Evolutionary conservation across 2,113 vertebrate genomes (phyloP), one percentile per base, ranked within the genome.

Genomic region (Sturnira hondurensis): DNA sequence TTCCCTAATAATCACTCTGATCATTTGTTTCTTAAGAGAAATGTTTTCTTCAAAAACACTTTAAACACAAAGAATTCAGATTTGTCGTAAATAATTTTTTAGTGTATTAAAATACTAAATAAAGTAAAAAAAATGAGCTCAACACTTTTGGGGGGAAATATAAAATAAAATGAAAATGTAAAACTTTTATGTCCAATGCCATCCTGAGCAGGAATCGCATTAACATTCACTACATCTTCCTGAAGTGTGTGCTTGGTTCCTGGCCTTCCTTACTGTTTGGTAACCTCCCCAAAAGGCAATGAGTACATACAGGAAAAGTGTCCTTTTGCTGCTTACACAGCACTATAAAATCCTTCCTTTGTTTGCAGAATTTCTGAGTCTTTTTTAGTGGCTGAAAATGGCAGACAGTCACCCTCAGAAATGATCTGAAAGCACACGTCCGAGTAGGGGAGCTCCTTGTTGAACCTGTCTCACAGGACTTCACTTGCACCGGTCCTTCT

Each of bases 11-110:
- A 73, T 47, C 22, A 58, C 14, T 90, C 20, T 83, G 61, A 83
- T 65, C 45, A 94, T 68, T 78, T n/a, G 43, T 76, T 65, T 61
- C 28, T 76, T 65, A 87, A 65, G n/a, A n/a, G n/a, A n/a, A n/a
- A n/a, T n/a, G n/a, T n/a, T n/a, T n/a, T 36, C 71, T 24, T 61
- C 9, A 73, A 50, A 91, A 77, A 56, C n/a, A 0, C 10, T 74
- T 85, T 63, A 92, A 94, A 24, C 19, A 63, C 19, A 88, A 84
- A 70, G 11, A 56, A 71, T 31, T 28, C 9, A 5, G 17, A 56
- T 70, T 84, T 91, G 16, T 76, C 68, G 1, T 20, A 26, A n/a
- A 84, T 92, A 70, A 31, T 2, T 33, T 33, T 56, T 83, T 54
- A 52, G 3, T 43, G 33, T 38, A 54, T 14, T 43, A 84, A 78